A percentile compares a stretch with the other conserved stretches of the same genome.
These are phyloP conservation scores for Centrocercus urophasianus DNA, from an alignment of 2,113 vertebrate genomes.

Conservation along the genomic window DNA sequence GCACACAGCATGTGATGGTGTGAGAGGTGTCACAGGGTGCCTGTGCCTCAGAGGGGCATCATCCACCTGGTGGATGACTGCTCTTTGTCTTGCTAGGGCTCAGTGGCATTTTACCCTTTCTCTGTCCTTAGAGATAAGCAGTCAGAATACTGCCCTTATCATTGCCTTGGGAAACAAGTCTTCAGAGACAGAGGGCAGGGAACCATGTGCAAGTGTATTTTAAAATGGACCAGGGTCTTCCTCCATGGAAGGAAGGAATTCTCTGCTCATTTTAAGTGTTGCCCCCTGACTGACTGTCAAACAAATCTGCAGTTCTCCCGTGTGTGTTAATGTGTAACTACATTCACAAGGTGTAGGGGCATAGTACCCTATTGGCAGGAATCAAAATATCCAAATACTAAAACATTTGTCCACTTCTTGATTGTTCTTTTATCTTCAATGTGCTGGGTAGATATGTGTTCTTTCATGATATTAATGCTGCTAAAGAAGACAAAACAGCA, in stretches of 20 bases:
- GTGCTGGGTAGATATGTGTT: accelerated
- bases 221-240: background rate
- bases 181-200: background rate
- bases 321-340: background rate
- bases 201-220: background rate
- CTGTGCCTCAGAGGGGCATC: accelerated
- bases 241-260: background rate
- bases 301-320: background rate
- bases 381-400: background rate
- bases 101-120: background rate
- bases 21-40: background rate
- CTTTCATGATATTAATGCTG: background rate
- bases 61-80: background rate
- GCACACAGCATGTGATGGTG: background rate
- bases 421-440: background rate
- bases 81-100: background rate
- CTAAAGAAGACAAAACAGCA: background rate
- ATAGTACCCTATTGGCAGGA: background rate
- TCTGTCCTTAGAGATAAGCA: background rate
- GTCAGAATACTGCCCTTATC: background rate
- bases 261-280: background rate
- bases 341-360: background rate
- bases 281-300: background rate
- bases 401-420: background rate
- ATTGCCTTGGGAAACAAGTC: background rate